phyloP scores from a whole-genome alignment of 2,888 invertebrate genomes.

The Helicoverpa assulta region DNA sequence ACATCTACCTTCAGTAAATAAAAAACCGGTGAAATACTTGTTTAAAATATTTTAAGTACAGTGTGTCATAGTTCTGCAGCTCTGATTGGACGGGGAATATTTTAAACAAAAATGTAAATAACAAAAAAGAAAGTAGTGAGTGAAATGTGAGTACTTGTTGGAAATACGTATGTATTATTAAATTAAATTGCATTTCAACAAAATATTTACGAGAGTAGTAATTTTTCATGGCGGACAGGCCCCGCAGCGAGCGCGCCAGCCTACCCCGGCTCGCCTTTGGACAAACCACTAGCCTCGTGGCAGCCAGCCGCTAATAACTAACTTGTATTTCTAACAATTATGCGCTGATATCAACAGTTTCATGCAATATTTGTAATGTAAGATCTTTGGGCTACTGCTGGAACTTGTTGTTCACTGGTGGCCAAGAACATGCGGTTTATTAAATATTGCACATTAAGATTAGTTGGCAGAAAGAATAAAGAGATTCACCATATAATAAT shows the following conservation, averaged over 20 bases:
- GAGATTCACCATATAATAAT: constrained; percentile 19
- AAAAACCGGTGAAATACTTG: constrained; percentile 28
- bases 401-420: constrained; percentile 44
- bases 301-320: constrained; percentile 63
- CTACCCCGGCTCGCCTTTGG: constrained; percentile 65
- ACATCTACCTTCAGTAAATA: constrained; percentile 38
- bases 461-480: constrained; percentile 13
- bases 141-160: constrained; percentile 68
- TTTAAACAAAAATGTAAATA: constrained; percentile 60
- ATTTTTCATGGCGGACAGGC: constrained; percentile 82
- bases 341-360: constrained; percentile 55
- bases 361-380: constrained; percentile 55
- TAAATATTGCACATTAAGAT: neutral
- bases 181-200: constrained; percentile 85
- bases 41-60: constrained; percentile 31
- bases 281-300: constrained; percentile 66
- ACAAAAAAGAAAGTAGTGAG: constrained; percentile 54
- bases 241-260: constrained; percentile 72
- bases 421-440: constrained; percentile 24
- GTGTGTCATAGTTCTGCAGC: constrained; percentile 37
- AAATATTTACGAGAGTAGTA: constrained; percentile 85
- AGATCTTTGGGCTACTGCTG: constrained; percentile 40
- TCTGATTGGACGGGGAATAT: constrained; percentile 60
- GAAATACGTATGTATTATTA: constrained; percentile 78
- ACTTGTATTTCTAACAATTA: constrained; percentile 68